Evolutionary conservation across 2,113 vertebrate species (phyloP), one percentile per base, ranked within the genome.

Genomic region (Cyprinodon brontotheroides): DNA sequence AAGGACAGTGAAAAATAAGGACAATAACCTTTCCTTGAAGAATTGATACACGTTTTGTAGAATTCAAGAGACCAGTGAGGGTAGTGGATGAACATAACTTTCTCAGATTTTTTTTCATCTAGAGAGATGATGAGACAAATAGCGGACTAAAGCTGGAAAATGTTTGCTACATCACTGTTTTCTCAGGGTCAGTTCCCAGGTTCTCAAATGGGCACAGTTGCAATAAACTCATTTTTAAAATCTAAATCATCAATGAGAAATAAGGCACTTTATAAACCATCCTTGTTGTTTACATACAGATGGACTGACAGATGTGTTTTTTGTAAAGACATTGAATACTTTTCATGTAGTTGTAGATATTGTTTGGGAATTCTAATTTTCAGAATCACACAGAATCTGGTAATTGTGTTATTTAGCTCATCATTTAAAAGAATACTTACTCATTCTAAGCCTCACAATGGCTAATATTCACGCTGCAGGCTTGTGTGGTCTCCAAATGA

Each of bases 401-500:
- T 80, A 74, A 73, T 66, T 70, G 75, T 75, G 64, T 8, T 76
- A 68, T 75, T 79, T 60, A 17, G 62, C 81, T 43, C 57, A 61
- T 67, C 69, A 70, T 80, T 65, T 77, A 70, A 88, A 75, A 77
- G 79, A 64, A 79, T 61, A 70, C 78, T 81, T 86, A 70, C 69
- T 84, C 78, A 86, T 89, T 77, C 78, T 39, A 65, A 78, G 68
- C 66, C 68, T 71, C 84, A 80, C 65, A 81, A 75, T 74, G 83
- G 74, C 86, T 74, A 68, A 65, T 5, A 65, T 72, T 67, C 53
- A 47, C 60, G 83, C 87, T 87, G n/a, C 64, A 47, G 82, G 88
- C 84, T 40, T 70, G 72, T 74, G 50, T 74, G 79, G 63, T 40
- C 77, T 90, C 82, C 68, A 75, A 84, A 80, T 84, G 89, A 91